Evolutionary conservation across 2,797 vertebrate genomes (phyloP).

Genomic region (Meda fulgida): DNA sequence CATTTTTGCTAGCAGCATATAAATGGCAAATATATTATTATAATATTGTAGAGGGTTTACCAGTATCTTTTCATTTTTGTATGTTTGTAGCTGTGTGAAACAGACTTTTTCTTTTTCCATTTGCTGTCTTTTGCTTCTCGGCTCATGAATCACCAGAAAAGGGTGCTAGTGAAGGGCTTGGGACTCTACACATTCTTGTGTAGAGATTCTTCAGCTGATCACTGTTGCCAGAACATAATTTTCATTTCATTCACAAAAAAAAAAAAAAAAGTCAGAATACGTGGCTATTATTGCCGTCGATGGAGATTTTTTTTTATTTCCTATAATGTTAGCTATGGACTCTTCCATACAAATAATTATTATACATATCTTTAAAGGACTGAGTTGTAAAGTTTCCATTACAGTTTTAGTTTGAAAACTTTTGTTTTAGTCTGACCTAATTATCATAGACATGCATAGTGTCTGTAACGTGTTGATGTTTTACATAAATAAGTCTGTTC

Average conservation of each 20-base stretch:
- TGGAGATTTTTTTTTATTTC: neutral
- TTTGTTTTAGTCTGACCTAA: neutral
- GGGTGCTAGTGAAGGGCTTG: neutral
- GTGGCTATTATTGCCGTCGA: too few species aligned
- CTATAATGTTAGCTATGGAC: neutral
- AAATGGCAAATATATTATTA: neutral
- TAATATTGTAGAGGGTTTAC: neutral
- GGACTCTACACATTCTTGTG: neutral
- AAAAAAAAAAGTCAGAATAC: neutral
- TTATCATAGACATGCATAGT: too few species aligned
- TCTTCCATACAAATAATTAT: neutral
- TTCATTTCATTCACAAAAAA: neutral
- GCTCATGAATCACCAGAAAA: constrained; percentile 1
- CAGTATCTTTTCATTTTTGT: neutral
- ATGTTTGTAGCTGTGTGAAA: neutral
- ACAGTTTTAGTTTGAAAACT: too few species aligned
- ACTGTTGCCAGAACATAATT: neutral
- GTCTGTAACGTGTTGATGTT: too few species aligned
- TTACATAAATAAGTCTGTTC: neutral
- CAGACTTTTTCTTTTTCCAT: neutral
- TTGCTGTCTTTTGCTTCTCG: neutral
- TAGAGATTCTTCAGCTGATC: neutral
- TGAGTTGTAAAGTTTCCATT: neutral
- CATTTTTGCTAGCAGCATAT: neutral
- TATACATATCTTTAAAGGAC: neutral